phyloP scores from a whole-genome alignment of 2,888 invertebrate genomes.

The Temnothorax ravouxi region DNA sequence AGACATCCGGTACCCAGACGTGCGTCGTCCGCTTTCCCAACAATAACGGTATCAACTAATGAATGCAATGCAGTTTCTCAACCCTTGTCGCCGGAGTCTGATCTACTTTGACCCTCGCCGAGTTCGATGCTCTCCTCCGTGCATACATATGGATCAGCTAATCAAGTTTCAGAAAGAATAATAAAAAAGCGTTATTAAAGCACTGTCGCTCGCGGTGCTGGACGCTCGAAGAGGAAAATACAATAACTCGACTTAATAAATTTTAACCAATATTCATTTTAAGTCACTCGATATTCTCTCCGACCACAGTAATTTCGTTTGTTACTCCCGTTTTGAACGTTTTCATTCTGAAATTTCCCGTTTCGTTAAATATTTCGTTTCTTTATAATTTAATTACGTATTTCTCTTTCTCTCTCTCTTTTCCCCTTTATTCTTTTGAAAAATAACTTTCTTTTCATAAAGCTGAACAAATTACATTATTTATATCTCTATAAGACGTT shows the following conservation, averaged over 20 bases:
- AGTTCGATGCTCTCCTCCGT: background rate
- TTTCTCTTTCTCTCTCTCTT: too few species aligned
- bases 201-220: background rate
- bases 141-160: conserved; percentile 28
- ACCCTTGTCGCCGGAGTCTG: background rate
- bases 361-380: background rate
- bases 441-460: conserved; percentile 3
- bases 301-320: background rate
- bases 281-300: background rate
- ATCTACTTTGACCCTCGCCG: conserved; percentile 8
- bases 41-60: conserved; percentile 59
- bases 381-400: background rate
- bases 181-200: background rate
- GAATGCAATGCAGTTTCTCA: conserved; percentile 50
- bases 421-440: background rate
- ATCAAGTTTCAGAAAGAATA: conserved; percentile 20
- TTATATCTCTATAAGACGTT: background rate
- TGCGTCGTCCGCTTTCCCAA: conserved; percentile 62
- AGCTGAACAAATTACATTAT: background rate
- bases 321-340: background rate
- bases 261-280: background rate
- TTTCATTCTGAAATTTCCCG: background rate
- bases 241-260: background rate
- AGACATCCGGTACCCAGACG: conserved; percentile 60
- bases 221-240: background rate